Percentiles rank a stretch among this genome's conserved stretches.
Evolutionary conservation across 2,113 vertebrate species (phyloP).

Genomic region (Eira barbara): DNA sequence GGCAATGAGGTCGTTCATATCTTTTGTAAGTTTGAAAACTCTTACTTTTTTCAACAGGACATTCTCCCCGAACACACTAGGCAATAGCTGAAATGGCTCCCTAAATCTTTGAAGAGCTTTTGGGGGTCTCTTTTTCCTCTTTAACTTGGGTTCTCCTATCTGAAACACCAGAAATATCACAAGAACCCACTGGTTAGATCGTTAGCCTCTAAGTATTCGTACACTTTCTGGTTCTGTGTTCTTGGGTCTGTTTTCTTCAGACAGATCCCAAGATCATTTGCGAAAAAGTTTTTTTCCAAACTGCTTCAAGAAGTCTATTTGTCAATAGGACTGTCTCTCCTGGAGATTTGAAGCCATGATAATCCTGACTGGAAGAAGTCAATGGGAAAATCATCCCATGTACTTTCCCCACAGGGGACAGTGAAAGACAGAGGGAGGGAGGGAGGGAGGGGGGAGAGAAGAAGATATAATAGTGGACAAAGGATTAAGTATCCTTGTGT

Average conservation of each 20-base stretch:
- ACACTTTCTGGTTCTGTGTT: neutral
- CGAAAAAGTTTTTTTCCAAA: neutral
- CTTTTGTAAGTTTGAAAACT: neutral
- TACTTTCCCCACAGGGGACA: neutral
- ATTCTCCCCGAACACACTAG: neutral
- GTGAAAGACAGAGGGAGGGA: neutral
- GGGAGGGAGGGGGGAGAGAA: neutral
- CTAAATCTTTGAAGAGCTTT: neutral
- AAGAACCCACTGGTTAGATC: neutral
- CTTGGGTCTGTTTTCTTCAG: neutral
- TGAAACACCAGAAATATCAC: neutral
- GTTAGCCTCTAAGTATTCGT: neutral
- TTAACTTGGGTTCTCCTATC: neutral
- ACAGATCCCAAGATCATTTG: neutral
- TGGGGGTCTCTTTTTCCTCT: neutral
- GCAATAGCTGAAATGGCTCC: neutral
- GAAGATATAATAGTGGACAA: neutral
- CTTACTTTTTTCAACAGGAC: neutral
- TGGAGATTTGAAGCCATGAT: neutral
- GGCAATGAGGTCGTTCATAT: neutral
- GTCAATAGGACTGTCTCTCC: neutral
- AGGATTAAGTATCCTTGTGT: neutral
- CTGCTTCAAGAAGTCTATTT: neutral
- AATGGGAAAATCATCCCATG: neutral
- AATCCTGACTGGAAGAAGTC: neutral